phyloP scores from a whole-genome alignment of 2,888 invertebrate species.

The Teinopalpus imperialis region DNA sequence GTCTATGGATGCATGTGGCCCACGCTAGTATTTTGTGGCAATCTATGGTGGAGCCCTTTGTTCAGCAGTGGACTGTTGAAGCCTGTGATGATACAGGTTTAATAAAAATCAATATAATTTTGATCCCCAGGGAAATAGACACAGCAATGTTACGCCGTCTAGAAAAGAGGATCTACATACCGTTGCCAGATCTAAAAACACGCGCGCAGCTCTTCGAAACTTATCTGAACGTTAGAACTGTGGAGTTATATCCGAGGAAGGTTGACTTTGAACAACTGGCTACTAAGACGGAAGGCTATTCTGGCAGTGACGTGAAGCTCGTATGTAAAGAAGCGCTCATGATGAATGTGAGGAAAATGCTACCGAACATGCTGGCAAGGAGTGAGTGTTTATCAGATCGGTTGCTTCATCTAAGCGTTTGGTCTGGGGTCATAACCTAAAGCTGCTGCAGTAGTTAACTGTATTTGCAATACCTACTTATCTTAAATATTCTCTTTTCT shows the following conservation, averaged over 20 bases:
- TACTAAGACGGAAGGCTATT: conserved; percentile 86
- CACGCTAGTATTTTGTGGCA: too few species aligned
- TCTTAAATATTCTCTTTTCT: too few species aligned
- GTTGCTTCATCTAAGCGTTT: too few species aligned
- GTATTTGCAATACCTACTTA: too few species aligned
- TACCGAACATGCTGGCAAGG: conserved; percentile 56
- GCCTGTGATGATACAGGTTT: too few species aligned
- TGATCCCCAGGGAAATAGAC: conserved; percentile 90
- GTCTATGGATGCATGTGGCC: too few species aligned
- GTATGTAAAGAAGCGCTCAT: conserved; percentile 95
- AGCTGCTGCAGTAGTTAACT: too few species aligned
- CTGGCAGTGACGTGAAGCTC: conserved; percentile 93
- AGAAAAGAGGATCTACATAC: conserved; percentile 92
- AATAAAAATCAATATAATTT: too few species aligned
- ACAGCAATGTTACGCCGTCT: conserved; percentile 92
- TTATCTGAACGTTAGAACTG: conserved; percentile 75
- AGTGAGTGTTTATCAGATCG: too few species aligned
- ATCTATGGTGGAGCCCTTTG: too few species aligned
- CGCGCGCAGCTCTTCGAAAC: conserved; percentile 86
- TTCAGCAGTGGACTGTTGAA: too few species aligned
- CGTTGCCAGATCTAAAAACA: conserved; percentile 86
- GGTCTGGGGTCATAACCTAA: too few species aligned
- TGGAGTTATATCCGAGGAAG: conserved; percentile 68
- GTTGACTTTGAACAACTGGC: conserved; percentile 74
- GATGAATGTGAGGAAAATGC: conserved; percentile 86